Percentiles rank a stretch among this genome's conserved stretches.
Conservation (phyloP, 1,140 invertebrate genomes). For the Bathynomus jamesi region DNA sequence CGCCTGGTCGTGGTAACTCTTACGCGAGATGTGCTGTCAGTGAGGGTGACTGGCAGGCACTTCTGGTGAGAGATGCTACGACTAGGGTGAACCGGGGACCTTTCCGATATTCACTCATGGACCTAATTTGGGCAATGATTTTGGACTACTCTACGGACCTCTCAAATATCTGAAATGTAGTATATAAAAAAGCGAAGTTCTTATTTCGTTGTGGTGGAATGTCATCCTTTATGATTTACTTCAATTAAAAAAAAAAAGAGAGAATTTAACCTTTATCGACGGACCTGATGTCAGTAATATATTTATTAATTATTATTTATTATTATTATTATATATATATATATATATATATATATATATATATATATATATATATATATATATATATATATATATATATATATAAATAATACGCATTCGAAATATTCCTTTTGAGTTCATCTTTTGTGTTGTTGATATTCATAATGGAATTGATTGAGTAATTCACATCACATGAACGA, state of each 20-base stretch:
- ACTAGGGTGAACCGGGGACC: neutral
- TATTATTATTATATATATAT: neutral
- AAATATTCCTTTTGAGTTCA: no score
- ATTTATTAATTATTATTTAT: neutral
- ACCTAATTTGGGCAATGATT: neutral
- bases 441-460: no score
- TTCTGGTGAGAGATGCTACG: neutral
- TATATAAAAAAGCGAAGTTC: no score
- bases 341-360: neutral
- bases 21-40: neutral
- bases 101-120: neutral
- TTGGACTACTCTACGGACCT: neutral
- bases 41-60: neutral
- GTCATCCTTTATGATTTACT: no score
- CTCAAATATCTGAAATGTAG: neutral
- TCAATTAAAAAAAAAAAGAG: no score
- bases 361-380: no score
- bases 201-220: no score
- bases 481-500: no score
- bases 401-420: no score
- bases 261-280: neutral
- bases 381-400: neutral
- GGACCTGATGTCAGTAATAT: neutral
- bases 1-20: neutral
- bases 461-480: no score